phyloP scores from a whole-genome alignment of 2,797 vertebrate species.

The Megalops cyprinoides region DNA sequence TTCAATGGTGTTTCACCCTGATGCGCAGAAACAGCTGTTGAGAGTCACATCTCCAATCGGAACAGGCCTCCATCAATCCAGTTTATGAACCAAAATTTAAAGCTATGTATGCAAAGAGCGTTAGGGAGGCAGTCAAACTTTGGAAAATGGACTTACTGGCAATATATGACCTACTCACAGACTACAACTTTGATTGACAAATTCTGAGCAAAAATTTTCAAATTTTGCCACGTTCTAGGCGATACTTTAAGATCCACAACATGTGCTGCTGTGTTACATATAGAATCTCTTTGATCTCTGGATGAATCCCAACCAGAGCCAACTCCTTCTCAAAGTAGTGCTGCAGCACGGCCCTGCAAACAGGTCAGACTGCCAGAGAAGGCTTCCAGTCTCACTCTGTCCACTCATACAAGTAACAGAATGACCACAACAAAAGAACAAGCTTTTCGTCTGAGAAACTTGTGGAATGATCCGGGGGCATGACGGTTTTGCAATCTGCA shows the following conservation, averaged over 20 bases:
- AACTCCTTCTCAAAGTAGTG: background rate
- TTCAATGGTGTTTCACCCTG: slow-evolving; percentile 4
- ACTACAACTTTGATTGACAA: background rate
- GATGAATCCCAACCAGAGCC: too few species aligned
- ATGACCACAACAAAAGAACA: background rate
- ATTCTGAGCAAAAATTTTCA: background rate
- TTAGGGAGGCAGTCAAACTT: background rate
- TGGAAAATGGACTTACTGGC: background rate
- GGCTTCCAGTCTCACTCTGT: background rate
- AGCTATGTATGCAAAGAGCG: background rate
- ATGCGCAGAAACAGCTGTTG: background rate
- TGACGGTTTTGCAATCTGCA: slow-evolving; percentile 67
- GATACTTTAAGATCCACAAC: background rate
- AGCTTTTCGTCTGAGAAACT: slow-evolving; percentile 45
- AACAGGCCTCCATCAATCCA: background rate
- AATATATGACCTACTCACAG: background rate
- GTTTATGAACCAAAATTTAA: background rate
- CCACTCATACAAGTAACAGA: slow-evolving; percentile 1
- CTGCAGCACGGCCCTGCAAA: background rate
- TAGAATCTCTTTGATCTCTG: background rate
- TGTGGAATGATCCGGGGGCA: slow-evolving; percentile 40
- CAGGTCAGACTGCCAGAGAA: background rate
- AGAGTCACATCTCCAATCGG: background rate
- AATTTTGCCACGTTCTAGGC: background rate
- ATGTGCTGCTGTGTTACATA: background rate